A percentile compares a stretch with the other conserved stretches of the same genome.
These are phyloP conservation scores for Silurus asotus DNA, from an alignment of 2,113 vertebrate species.

Conservation along the genomic window DNA sequence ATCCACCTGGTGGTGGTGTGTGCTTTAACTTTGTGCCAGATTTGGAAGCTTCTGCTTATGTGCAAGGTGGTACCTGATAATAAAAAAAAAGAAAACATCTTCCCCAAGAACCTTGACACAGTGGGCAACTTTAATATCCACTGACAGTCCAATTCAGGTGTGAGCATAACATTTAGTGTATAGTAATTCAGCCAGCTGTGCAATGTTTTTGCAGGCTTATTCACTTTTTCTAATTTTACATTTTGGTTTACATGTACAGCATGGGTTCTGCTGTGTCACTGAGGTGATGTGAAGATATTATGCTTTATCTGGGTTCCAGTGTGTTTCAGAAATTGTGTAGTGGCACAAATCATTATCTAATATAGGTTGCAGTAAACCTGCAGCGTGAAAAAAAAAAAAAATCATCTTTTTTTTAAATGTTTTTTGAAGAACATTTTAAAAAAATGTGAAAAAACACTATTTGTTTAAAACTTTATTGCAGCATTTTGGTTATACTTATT, in stretches of 20 bases:
- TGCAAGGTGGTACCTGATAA: neutral
- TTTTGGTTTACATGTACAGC: neutral
- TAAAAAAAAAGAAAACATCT: neutral
- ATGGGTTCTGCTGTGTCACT: neutral
- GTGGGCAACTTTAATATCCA: neutral
- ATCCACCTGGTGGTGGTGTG: neutral
- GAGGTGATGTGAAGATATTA: neutral
- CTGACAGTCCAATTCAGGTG: neutral
- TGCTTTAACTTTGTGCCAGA: slow-evolving; percentile 4
- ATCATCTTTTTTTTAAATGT: neutral
- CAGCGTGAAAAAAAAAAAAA: neutral
- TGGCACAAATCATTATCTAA: neutral
- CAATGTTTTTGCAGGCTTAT: neutral
- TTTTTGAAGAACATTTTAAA: neutral
- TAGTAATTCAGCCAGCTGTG: neutral
- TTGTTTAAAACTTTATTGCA: neutral
- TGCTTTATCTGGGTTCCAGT: neutral
- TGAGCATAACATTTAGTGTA: neutral
- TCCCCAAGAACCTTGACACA: neutral
- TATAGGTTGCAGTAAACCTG: neutral
- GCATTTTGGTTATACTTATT: neutral
- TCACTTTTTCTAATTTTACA: neutral
- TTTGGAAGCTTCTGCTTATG: neutral
- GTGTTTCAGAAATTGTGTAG: neutral
- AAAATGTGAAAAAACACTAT: neutral